A percentile compares a stretch with the other conserved stretches of the same genome.
Conservation (phyloP, 2,113 vertebrate genomes). For the Symphodus melops region DNA sequence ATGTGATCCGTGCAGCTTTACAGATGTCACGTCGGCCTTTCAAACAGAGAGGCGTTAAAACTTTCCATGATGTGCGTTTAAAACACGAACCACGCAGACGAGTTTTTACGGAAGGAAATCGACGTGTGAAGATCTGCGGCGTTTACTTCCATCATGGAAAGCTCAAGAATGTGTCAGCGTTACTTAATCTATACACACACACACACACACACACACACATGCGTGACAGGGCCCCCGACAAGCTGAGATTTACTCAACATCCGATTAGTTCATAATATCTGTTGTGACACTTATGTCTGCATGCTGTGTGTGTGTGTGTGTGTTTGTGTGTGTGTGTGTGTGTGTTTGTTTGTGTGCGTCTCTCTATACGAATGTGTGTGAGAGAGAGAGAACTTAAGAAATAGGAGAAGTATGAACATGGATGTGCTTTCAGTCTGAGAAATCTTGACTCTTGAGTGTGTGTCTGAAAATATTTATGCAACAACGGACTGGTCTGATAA, state of each 20-base stretch:
- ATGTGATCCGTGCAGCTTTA: neutral
- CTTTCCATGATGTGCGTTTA: constrained; percentile 18
- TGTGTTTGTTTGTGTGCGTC: no score
- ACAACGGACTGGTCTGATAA: neutral
- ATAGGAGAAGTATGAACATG: constrained; percentile 57
- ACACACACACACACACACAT: constrained; percentile 62
- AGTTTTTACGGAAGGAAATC: constrained; percentile 7
- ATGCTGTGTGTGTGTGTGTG: neutral
- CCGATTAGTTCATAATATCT: constrained; percentile 53
- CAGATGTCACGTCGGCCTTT: neutral
- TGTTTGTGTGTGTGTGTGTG: constrained; percentile 17
- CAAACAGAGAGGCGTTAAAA: neutral
- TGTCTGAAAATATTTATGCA: neutral
- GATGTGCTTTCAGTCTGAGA: constrained; percentile 45
- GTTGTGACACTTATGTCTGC: constrained; percentile 60
- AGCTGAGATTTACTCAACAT: constrained; percentile 72
- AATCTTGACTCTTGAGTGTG: neutral
- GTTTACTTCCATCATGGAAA: constrained; percentile 61
- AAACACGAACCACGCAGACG: neutral
- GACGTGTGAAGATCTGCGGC: neutral
- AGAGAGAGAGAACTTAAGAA: constrained; percentile 32
- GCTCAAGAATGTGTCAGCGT: constrained; percentile 23
- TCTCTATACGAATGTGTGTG: neutral
- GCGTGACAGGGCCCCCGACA: neutral
- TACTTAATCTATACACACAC: constrained; percentile 39